Evolutionary conservation across 2,797 vertebrate species (phyloP), one percentile per base, ranked within the genome.

Genomic region (Betta splendens): DNA sequence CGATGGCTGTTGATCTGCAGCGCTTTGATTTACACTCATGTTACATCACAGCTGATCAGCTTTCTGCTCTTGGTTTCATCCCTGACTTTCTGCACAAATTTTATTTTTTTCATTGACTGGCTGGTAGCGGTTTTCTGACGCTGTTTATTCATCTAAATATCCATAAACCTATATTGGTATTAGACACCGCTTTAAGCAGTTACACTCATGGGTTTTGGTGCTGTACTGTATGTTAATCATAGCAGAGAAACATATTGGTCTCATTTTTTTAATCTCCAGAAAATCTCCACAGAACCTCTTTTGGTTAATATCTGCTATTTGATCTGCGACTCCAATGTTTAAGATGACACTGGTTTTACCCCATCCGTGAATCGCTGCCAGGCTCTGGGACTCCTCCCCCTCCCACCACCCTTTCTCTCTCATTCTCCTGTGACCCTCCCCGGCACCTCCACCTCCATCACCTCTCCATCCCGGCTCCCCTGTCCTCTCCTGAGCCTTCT

Each of bases 381-480:
- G 28, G 31, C 66, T 71, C 43, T 12, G 28, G 50, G 32, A 61
- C 39, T 57, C 36, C 28, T 13, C 21, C 23, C 25, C 21, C 21
- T 29, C 29, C 29, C 26, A 23, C 38, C 22, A 25, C 59, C 56
- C 56, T 45, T 18, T 52, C 56, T 64, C 47, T 66, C 42, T 23
- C 48, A 68, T 79, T 58, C 52, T 80, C 44, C 37, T 53, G 60
- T 50, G 39, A 59, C 26, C 36, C 43, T 17, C 22, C 49, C 38
- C 35, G 9, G 45, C 40, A 15, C 58, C 55, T n/a, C 13, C 37
- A 21, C 32, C 56, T 16, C 28, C 20, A 11, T 48, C 53, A 28
- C 25, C 42, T 33, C 62, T 45, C 60, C 48, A 36, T 28, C 48
- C 21, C 58, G 42, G 15, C 46, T 37, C 42, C 36, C n/a, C 7